Evolutionary conservation across 2,797 vertebrate species (phyloP), one percentile per base, ranked within the genome.

Genomic region (Macropodus opercularis): DNA sequence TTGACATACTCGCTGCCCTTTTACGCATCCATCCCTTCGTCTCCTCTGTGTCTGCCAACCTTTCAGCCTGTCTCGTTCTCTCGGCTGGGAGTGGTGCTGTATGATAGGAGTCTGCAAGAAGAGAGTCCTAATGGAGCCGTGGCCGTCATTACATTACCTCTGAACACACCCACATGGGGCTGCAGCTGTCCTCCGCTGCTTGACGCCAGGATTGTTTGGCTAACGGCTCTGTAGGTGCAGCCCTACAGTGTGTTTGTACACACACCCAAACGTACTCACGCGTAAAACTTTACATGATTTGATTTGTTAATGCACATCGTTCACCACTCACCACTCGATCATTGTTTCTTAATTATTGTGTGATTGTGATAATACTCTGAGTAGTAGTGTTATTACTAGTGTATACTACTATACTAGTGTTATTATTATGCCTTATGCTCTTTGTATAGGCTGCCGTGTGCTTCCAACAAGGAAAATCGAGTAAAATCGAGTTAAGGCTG

Each of bases 71-170:
- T 48, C 31, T 64, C 38, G 63, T 40, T 40, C 43, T 66, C 52
- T 85, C 76, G 73, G 51, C 51, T 77, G 84, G 85, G 86, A 85
- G 65, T 68, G 69, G 65, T n/a, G n/a, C n/a, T n/a, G n/a, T 62
- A 26, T 81, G 85, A 90, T 89, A 72, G 75, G 82, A 79, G 83
- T 73, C 51, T 85, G 70, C 87, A 91, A 90, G 86, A 92, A 90
- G 74, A 46, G 75, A 79, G 66, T 73, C 71, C 58, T 90, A 91
- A 91, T 91, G 88, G 87, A 87, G 65, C 68, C 75, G 47, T 46
- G 75, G 77, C 66, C 75, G 84, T 91, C 81, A 92, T 91, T 88
- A 79, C 85, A 91, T 91, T 91, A 90, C 56, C 72, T 79, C 69
- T 58, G 50, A 70, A 52, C 59, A 48, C 74, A 58, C 53, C 21